Evolutionary conservation across 2,797 vertebrate species (phyloP).

Genomic region (Hydrocynus forskahlii): DNA sequence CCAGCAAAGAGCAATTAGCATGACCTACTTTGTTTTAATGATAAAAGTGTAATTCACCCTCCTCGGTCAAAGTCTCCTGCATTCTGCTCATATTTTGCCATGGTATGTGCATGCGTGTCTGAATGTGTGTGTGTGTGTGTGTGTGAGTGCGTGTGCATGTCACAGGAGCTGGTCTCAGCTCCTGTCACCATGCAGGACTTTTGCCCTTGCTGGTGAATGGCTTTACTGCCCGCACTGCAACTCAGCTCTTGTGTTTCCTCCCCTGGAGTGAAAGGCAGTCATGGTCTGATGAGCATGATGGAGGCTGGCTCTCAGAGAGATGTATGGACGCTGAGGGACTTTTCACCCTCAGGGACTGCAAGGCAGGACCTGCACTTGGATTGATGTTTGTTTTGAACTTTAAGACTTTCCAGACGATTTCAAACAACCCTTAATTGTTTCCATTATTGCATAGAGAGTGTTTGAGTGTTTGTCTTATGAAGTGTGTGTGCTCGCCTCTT

Average conservation of each 20-base stretch:
- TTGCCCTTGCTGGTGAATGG: constrained; percentile 66
- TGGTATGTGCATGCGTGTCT: constrained; percentile 55
- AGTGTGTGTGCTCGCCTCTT: not conserved
- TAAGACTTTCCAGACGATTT: constrained; percentile 36
- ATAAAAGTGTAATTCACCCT: constrained; percentile 54
- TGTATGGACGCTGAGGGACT: constrained; percentile 52
- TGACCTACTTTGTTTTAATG: constrained; percentile 62
- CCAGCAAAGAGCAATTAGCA: constrained; percentile 56
- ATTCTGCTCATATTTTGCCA: constrained; percentile 39
- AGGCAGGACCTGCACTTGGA: constrained; percentile 40
- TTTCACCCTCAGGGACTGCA: constrained; percentile 42
- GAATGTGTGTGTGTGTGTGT: constrained; percentile 53
- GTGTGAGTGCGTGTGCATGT: constrained; percentile 55
- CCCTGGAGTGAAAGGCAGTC: constrained; percentile 66
- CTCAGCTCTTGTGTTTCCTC: constrained; percentile 64
- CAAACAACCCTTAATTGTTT: constrained; percentile 21
- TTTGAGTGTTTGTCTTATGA: not conserved
- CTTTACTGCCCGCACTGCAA: constrained; percentile 63
- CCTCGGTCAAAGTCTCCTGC: constrained; percentile 35
- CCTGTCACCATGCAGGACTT: constrained; percentile 52
- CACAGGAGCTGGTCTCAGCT: constrained; percentile 26
- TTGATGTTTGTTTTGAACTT: constrained; percentile 46
- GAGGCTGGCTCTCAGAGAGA: constrained; percentile 58
- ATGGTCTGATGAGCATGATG: constrained; percentile 72
- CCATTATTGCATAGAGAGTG: constrained; percentile 4